Conservation (phyloP, 2,888 invertebrate genomes). For the Endotricha flammealis region DNA sequence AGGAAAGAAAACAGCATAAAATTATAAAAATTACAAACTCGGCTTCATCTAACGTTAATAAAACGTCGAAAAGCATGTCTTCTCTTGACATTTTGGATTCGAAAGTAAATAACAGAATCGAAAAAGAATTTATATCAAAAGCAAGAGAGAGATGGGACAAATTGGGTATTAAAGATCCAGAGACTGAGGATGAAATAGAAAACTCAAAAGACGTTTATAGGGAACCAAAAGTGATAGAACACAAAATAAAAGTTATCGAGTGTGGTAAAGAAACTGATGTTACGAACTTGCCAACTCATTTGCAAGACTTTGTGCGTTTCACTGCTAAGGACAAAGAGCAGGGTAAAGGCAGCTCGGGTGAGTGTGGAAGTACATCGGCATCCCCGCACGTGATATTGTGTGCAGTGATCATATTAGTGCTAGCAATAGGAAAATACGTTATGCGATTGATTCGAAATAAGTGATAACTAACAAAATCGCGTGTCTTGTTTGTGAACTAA, state of each 20-base stretch:
- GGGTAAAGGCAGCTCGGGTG: slow-evolving; percentile 74
- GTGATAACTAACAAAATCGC: slow-evolving; percentile 36
- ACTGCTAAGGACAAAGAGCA: slow-evolving; percentile 72
- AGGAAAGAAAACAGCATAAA: slow-evolving; percentile 87
- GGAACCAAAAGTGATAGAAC: slow-evolving; percentile 63
- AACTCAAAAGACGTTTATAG: slow-evolving; percentile 45
- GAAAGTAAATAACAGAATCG: slow-evolving; percentile 77
- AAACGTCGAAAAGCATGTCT: slow-evolving; percentile 57
- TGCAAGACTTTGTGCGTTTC: slow-evolving; percentile 87
- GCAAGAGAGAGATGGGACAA: slow-evolving; percentile 85
- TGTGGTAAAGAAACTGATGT: slow-evolving; percentile 80
- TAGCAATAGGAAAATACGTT: slow-evolving; percentile 62
- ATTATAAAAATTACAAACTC: slow-evolving; percentile 87
- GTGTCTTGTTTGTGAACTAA: slow-evolving; percentile 15
- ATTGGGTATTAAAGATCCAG: slow-evolving; percentile 82
- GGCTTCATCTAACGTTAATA: slow-evolving; percentile 34
- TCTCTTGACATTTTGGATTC: slow-evolving; percentile 49
- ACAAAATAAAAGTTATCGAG: slow-evolving; percentile 82
- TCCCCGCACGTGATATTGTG: slow-evolving; percentile 71
- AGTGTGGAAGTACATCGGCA: slow-evolving; percentile 56
- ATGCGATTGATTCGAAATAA: slow-evolving; percentile 53
- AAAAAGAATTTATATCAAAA: slow-evolving; percentile 87
- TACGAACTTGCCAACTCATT: slow-evolving; percentile 84
- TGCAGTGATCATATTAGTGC: slow-evolving; percentile 68
- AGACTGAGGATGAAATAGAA: slow-evolving; percentile 79